Conservation (phyloP, 2,888 invertebrate genomes). For the Drosophila paramelanica region DNA sequence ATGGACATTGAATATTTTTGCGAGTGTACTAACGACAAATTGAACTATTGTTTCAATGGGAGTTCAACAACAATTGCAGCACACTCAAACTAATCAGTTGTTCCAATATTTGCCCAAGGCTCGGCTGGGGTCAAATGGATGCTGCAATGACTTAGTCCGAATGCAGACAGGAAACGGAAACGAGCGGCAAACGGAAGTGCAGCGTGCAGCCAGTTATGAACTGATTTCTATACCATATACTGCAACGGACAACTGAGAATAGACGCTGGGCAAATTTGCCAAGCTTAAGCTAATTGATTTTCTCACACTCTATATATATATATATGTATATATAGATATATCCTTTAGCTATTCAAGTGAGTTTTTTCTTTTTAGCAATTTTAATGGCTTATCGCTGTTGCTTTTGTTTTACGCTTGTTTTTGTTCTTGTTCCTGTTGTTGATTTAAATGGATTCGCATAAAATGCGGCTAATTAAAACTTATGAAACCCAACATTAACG, state of each 20-base stretch:
- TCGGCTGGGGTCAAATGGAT: not conserved
- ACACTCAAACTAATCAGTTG: conserved; percentile 76
- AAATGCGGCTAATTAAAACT: conserved; percentile 78
- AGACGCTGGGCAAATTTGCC: conserved; percentile 16
- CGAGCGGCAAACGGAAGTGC: conserved; percentile 52
- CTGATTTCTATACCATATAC: conserved; percentile 24
- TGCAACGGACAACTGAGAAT: not conserved
- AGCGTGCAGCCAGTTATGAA: conserved; percentile 57
- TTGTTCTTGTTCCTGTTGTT: conserved; percentile 28
- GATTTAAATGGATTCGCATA: conserved; percentile 72
- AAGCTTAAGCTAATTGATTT: conserved; percentile 67
- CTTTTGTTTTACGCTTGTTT: conserved; percentile 1
- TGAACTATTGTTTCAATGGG: conserved; percentile 35
- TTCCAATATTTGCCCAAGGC: conserved; percentile 68
- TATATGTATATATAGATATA: not conserved
- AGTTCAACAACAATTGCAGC: conserved; percentile 36
- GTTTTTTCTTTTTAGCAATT: conserved; percentile 25
- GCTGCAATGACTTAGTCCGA: conserved; percentile 6
- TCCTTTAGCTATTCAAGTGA: conserved; percentile 9
- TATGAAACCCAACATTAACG: conserved; percentile 48
- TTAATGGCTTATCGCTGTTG: conserved; percentile 22
- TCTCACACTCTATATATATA: conserved; percentile 50
- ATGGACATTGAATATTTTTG: conserved; percentile 16
- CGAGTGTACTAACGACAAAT: conserved; percentile 51
- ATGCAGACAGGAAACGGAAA: conserved; percentile 61